Percentiles rank a stretch among this genome's conserved stretches.
These are phyloP conservation scores for Steinernema feltiae DNA, from an alignment of 1,140 invertebrate species.

Conservation along the genomic window DNA sequence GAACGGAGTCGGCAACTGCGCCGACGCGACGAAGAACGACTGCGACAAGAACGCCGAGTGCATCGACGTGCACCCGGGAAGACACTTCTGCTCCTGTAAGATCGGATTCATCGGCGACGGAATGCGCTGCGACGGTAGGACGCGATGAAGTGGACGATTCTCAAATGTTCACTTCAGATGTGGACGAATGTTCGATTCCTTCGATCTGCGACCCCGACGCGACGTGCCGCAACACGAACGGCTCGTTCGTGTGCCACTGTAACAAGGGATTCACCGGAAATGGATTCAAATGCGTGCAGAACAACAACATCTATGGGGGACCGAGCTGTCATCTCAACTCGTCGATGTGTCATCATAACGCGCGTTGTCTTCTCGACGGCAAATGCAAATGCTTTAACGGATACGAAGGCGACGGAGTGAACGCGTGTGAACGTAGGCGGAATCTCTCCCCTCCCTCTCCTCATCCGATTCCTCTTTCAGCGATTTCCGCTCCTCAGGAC, in stretches of 20 bases:
- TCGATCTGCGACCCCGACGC: slow-evolving; percentile 91
- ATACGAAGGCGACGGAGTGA: slow-evolving; percentile 42
- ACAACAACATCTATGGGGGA: slow-evolving; percentile 6
- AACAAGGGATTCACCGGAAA: slow-evolving; percentile 86
- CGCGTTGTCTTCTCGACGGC: slow-evolving; percentile 37
- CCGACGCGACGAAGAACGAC: slow-evolving; percentile 44
- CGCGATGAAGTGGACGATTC: background rate
- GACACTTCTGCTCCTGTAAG: slow-evolving; percentile 49
- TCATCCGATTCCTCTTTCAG: background rate
- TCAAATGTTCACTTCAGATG: slow-evolving; percentile 66
- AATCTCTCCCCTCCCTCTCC: background rate
- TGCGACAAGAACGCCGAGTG: slow-evolving; percentile 52
- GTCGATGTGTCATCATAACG: slow-evolving; percentile 37
- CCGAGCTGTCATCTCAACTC: slow-evolving; percentile 36
- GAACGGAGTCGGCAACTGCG: slow-evolving; percentile 41
- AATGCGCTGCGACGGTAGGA: slow-evolving; percentile 47
- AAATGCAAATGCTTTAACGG: slow-evolving; percentile 34
- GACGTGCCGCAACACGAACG: slow-evolving; percentile 89
- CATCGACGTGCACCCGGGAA: slow-evolving; percentile 46
- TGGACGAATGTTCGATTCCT: slow-evolving; percentile 88
- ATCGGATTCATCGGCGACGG: slow-evolving; percentile 51
- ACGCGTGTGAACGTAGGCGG: slow-evolving; percentile 27
- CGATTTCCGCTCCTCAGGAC: slow-evolving; percentile 4
- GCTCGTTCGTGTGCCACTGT: slow-evolving; percentile 88
- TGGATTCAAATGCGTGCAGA: slow-evolving; percentile 61